Base-by-base conservation (phyloP, 2,797 vertebrate species). In the Pseudomugil tenellus region DNA sequence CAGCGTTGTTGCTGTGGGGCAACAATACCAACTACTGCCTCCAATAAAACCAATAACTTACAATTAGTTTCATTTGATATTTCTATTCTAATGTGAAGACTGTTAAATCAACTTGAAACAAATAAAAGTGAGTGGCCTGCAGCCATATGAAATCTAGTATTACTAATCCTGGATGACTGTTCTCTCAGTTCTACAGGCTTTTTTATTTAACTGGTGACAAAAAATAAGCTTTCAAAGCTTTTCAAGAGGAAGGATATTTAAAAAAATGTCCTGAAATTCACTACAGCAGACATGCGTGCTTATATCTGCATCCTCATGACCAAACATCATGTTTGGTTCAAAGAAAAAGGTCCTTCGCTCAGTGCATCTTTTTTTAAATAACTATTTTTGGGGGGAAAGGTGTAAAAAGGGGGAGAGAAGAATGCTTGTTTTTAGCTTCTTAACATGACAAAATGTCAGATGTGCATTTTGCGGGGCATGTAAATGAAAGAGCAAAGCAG, bases 401-500 rank as follows among this genome's bases (percentile, higher is more conserved):
- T 3, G 12, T 16, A 52, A 8, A 28, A 32, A 14, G 26, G 21
- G 17, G 23, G 54, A 11, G 32, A 29, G 17, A 13, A 16, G 13
- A 9, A 25, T 32, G 19, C 12, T 59, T 35, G 21, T 56, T 49
- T 31, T 58, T 7, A 32, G 39, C 53, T 46, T 26, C 59, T 26
- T 60, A 17, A 60, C 55, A 48, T 31, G 37, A 29, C 52, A 23
- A 29, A 53, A 13, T 10, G 58, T 37, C 61, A 26, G 58, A 19
- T n/a, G 19, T 48, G 58, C 1, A 73, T 81, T 67, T 59, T 56
- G 29, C 6, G 6, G 48, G 52, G 67, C 12, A 70, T 74, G 67
- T 72, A 83, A 87, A 90, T 90, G 74, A 91, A 74, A 90, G 84
- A 85, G 80, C 55, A 52, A 21, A 9, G n/a, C 1, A 41, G 29